phyloP scores from a whole-genome alignment of 2,888 invertebrate species.

The Cephus nigrinus region DNA sequence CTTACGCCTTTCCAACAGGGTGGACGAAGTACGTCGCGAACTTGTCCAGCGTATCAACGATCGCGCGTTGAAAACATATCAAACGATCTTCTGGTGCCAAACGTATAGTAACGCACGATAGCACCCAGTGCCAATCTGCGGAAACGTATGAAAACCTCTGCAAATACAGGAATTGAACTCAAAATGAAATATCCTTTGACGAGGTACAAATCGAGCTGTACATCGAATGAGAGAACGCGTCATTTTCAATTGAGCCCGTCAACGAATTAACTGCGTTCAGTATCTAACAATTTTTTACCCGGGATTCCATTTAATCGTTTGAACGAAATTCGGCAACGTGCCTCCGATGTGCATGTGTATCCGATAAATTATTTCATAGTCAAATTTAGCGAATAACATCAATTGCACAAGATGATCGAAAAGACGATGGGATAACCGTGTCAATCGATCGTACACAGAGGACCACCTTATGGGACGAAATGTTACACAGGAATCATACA shows the following conservation, averaged over 20 bases:
- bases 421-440: too few relatives aligned
- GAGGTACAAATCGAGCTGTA: neutral
- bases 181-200: neutral
- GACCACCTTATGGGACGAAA: neutral
- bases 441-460: too few relatives aligned
- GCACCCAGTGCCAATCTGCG: neutral
- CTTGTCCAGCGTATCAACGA: slow-evolving; percentile 9
- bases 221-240: neutral
- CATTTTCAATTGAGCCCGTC: neutral
- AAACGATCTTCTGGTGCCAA: too few relatives aligned
- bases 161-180: neutral
- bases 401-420: too few relatives aligned
- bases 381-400: neutral
- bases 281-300: neutral
- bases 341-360: neutral
- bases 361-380: neutral
- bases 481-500: neutral
- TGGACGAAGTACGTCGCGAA: slow-evolving; percentile 8
- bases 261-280: neutral
- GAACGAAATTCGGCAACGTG: neutral
- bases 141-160: neutral
- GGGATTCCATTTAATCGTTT: neutral
- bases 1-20: neutral
- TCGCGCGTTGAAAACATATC: neutral
- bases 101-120: neutral